Evolutionary conservation across 2,113 vertebrate species (phyloP), one percentile per base, ranked within the genome.

Genomic region (Collichthys lucidus): DNA sequence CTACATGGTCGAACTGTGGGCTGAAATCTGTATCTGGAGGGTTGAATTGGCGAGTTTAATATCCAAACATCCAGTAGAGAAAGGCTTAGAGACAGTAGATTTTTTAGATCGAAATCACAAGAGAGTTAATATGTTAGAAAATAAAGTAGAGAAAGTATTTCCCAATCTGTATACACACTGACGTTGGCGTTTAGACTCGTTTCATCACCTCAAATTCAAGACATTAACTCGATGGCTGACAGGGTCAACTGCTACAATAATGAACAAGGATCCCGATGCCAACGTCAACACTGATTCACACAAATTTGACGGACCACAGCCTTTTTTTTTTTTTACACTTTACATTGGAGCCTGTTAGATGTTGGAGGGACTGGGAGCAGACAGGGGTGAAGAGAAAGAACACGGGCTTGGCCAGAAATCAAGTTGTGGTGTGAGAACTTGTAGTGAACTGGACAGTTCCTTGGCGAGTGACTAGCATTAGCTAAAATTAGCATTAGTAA

Each of bases 371-470:
- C 77, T 24, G 77, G 46, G 79, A 83, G 35, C 74, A 60, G 82
- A 67, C 17, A 19, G 49, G 60, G 47, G 26, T 53, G 63, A 68
- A n/a, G 49, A 68, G 59, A 79, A 80, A 79, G 26, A 69, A 62
- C 49, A 1, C 2, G 11, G 35, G 3, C 40, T 77, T 16, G 61
- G 81, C 77, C 59, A 59, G 49, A 63, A 65, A 11, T 69, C 0
- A 0, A 56, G 46, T 19, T 53, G 59, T 50, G 40, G 44, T 74
- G 53, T 82, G 72, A 82, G 83, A 84, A 80, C 78, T 71, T 75
- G 52, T 52, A 60, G 75, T 26, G 24, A 82, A 44, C 59, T 71
- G 49, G 82, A 86, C 70, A 76, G 73, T 3, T 59, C 70, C 66
- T 81, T 79, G 86, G 81, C 79, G 29, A 60, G 26, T n/a, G 57